Percentiles rank a stretch among this genome's conserved stretches.
These are phyloP conservation scores for Philotrypesis tridentata DNA, from an alignment of 1,140 invertebrate species.

Conservation along the genomic window DNA sequence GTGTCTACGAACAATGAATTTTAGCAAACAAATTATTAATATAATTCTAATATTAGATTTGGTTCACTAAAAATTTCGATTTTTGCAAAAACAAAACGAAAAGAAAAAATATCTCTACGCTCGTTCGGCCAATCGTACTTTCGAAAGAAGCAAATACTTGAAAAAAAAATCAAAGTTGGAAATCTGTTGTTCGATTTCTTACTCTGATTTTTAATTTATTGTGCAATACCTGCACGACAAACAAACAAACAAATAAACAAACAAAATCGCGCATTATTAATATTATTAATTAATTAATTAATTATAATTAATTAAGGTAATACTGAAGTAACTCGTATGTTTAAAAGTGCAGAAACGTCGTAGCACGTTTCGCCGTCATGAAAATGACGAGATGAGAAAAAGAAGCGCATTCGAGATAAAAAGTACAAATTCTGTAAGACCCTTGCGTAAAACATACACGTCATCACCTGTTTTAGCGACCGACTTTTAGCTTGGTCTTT, in stretches of 20 bases:
- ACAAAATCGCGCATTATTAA: slow-evolving; percentile 39
- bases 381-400: slow-evolving; percentile 3
- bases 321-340: slow-evolving; percentile 44
- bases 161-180: slow-evolving; percentile 6
- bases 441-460: slow-evolving; percentile 57
- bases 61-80: background rate
- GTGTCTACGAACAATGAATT: background rate
- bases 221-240: slow-evolving; percentile 8
- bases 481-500: slow-evolving; percentile 47
- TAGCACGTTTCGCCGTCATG: slow-evolving; percentile 17
- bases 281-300: slow-evolving; percentile 39
- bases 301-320: slow-evolving; percentile 48
- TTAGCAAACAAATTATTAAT: background rate
- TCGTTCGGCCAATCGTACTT: slow-evolving; percentile 26
- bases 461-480: slow-evolving; percentile 58
- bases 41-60: background rate
- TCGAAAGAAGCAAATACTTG: slow-evolving; percentile 2
- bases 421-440: slow-evolving; percentile 72
- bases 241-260: slow-evolving; percentile 1
- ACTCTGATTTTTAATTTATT: slow-evolving; percentile 5
- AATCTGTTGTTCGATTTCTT: slow-evolving; percentile 5
- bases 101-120: background rate
- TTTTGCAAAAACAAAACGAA: background rate
- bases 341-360: slow-evolving; percentile 49
- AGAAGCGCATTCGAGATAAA: slow-evolving; percentile 59